Evolutionary conservation across 2,113 vertebrate species (phyloP).

Genomic region (Callorhinus ursinus): DNA sequence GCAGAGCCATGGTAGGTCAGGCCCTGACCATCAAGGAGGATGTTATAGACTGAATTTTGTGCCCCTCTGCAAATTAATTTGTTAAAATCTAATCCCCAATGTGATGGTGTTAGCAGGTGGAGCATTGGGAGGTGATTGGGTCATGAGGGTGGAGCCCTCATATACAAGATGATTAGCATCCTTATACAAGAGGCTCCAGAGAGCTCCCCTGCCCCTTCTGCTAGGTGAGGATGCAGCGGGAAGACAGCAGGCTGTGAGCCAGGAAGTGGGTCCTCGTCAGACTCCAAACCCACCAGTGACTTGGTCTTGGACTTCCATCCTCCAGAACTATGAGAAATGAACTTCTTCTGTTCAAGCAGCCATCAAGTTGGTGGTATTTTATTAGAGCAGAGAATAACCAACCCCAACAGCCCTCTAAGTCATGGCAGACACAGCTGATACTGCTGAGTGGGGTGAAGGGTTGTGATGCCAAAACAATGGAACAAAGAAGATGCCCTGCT

Average conservation of each 20-base stretch:
- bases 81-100: neutral
- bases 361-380: rapidly evolving
- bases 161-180: neutral
- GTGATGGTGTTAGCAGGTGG: neutral
- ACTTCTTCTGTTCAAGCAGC: rapidly evolving
- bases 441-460: too few species aligned
- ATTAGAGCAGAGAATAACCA: neutral
- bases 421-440: neutral
- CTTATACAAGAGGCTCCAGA: neutral
- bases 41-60: too few species aligned
- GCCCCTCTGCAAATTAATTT: neutral
- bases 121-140: neutral
- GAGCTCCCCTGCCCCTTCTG: too few species aligned
- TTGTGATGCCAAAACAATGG: rapidly evolving
- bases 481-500: rapidly evolving
- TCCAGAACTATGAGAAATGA: neutral
- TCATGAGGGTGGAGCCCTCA: neutral
- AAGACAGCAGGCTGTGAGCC: neutral
- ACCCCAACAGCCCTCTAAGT: neutral
- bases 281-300: neutral
- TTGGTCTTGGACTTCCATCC: too few species aligned
- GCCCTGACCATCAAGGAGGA: neutral
- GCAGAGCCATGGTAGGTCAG: neutral
- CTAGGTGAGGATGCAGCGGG: rapidly evolving
- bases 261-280: neutral